phyloP scores from a whole-genome alignment of 92 coral and sea anemone species.

The Zoanthus solanderi region DNA sequence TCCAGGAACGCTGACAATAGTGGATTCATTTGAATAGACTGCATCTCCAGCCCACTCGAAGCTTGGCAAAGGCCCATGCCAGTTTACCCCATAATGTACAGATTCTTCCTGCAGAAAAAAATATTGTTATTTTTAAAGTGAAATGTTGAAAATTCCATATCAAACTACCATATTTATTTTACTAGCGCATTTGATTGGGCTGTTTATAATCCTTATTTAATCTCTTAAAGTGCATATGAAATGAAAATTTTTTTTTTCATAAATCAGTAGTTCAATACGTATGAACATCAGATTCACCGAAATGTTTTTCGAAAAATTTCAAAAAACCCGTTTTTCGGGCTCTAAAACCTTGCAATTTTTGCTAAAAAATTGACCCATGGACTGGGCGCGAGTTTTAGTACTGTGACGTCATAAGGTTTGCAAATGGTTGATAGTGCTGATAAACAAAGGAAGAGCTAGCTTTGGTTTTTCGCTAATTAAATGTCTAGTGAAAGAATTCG shows the following conservation, averaged over 20 bases:
- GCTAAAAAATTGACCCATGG: neutral
- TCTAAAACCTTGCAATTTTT: neutral
- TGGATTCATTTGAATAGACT: constrained; percentile 15
- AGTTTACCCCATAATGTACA: constrained; percentile 50
- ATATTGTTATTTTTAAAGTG: neutral
- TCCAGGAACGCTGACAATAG: constrained; percentile 41
- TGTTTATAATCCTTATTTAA: neutral
- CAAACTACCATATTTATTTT: neutral
- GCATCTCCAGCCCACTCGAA: constrained; percentile 53
- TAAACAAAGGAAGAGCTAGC: too few relatives aligned
- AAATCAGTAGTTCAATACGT: too few relatives aligned
- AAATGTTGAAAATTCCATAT: neutral
- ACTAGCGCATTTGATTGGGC: neutral
- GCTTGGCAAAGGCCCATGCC: constrained; percentile 55
- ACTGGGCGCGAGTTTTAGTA: too few relatives aligned
- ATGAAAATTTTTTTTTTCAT: too few relatives aligned
- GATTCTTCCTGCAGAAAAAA: constrained; percentile 34
- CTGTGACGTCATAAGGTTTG: too few relatives aligned
- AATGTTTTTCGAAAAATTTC: too few relatives aligned
- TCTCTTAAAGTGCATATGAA: neutral
- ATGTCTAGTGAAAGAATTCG: too few relatives aligned
- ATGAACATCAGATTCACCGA: too few relatives aligned
- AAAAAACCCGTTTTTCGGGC: too few relatives aligned
- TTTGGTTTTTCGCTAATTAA: too few relatives aligned
- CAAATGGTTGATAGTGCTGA: too few relatives aligned